Conservation (phyloP, 2,888 invertebrate species). For the Axea sp. region DNA sequence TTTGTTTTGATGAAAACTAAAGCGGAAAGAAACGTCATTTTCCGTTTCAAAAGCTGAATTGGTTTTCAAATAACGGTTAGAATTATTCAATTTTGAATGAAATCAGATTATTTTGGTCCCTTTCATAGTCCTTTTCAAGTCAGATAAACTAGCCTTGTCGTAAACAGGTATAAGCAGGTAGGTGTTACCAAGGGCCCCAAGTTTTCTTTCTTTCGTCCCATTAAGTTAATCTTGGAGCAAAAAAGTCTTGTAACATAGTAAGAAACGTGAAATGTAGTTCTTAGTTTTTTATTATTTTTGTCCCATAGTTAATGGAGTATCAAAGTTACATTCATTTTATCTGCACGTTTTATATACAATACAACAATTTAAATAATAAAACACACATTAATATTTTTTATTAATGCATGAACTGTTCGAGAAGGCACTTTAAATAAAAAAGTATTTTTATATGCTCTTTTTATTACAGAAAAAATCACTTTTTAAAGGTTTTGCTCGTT, state of each 20-base stretch:
- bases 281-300: conserved; percentile 27
- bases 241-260: conserved; percentile 30
- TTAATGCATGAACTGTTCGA: too few species aligned
- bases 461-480: too few species aligned
- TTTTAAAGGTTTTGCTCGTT: conserved; percentile 18
- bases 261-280: conserved; percentile 28
- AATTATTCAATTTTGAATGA: conserved; percentile 17
- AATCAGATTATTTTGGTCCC: conserved; percentile 48
- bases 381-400: too few species aligned
- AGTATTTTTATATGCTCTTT: too few species aligned
- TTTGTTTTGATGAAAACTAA: too few species aligned
- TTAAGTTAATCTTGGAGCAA: conserved; percentile 45
- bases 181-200: conserved; percentile 48
- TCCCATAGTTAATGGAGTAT: conserved; percentile 27
- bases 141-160: conserved; percentile 32
- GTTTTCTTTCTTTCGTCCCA: conserved; percentile 51
- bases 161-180: conserved; percentile 59
- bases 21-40: too few species aligned
- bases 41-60: too few species aligned
- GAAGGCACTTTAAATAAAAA: too few species aligned
- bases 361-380: too few species aligned
- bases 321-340: conserved; percentile 6
- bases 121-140: conserved; percentile 30
- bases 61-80: conserved; percentile 37
- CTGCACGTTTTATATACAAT: too few species aligned